Evolutionary conservation across 2,888 invertebrate genomes (phyloP).

Genomic region (Odontocolon sp.): DNA sequence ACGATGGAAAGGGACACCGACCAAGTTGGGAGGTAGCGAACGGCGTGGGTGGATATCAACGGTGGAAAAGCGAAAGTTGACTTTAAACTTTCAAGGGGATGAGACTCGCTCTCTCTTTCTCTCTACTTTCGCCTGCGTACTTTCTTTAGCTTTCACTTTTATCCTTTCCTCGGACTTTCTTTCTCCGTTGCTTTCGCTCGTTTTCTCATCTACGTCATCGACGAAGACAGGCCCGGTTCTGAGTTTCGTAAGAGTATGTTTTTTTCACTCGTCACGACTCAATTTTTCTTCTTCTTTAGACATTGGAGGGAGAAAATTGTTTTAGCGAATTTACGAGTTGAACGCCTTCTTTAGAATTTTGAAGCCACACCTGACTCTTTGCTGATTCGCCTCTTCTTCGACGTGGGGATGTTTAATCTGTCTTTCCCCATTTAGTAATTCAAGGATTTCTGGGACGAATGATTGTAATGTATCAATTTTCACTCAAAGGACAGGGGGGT

Average conservation of each 20-base stretch:
- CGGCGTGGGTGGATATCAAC: slow-evolving; percentile 21
- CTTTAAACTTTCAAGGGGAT: slow-evolving; percentile 78
- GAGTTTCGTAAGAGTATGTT: slow-evolving; percentile 3
- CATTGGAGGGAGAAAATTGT: slow-evolving; percentile 54
- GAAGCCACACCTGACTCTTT: not conserved
- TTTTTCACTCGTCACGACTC: slow-evolving; percentile 43
- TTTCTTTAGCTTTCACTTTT: slow-evolving; percentile 55
- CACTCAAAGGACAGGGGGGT: too few species aligned
- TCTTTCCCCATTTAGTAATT: too few species aligned
- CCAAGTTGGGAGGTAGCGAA: not conserved
- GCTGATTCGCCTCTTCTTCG: not conserved
- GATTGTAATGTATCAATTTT: too few species aligned
- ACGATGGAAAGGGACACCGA: slow-evolving; percentile 25
- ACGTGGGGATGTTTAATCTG: not conserved
- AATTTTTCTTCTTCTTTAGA: slow-evolving; percentile 39
- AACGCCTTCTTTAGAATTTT: slow-evolving; percentile 20
- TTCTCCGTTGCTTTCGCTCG: slow-evolving; percentile 14
- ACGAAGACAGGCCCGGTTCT: not conserved
- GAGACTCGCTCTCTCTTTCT: slow-evolving; percentile 57
- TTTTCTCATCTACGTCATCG: slow-evolving; percentile 41
- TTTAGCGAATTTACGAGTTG: slow-evolving; percentile 57
- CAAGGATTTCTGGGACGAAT: too few species aligned
- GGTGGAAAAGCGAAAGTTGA: slow-evolving; percentile 76
- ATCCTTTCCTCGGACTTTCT: slow-evolving; percentile 7
- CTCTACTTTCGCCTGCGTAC: too few species aligned